Evolutionary conservation across 2,797 vertebrate genomes (phyloP).

Genomic region (Graptemys geographica): DNA sequence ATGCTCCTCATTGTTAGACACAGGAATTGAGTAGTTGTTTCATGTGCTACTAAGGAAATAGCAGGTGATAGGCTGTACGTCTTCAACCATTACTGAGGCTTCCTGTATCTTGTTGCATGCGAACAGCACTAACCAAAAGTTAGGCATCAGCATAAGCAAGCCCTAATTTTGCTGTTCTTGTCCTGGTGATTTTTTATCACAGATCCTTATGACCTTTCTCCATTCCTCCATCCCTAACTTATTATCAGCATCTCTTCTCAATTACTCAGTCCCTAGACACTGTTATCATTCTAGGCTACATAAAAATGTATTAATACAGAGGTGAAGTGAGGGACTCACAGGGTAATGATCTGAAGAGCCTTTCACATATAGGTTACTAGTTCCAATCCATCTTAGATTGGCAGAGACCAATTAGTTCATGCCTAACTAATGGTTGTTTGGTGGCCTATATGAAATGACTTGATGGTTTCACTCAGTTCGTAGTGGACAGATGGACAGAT

Average conservation of each 20-base stretch:
- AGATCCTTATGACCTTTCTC: background rate
- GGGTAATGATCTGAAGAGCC: background rate
- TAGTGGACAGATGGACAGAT: background rate
- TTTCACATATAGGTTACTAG: background rate
- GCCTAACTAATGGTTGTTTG: too few relatives aligned
- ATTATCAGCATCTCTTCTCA: background rate
- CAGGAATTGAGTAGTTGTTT: background rate
- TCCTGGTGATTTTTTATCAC: background rate
- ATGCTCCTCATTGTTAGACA: too few relatives aligned
- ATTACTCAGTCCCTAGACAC: background rate
- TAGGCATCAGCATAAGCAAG: background rate
- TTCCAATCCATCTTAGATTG: background rate
- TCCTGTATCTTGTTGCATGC: background rate
- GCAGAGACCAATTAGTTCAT: background rate
- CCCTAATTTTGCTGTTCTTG: background rate
- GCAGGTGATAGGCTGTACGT: background rate
- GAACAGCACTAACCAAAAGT: background rate
- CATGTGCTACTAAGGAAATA: background rate
- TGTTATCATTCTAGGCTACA: background rate
- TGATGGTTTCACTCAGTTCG: background rate
- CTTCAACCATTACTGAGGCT: background rate
- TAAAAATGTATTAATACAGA: background rate
- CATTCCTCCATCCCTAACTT: background rate
- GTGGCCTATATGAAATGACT: background rate
- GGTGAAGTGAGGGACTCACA: background rate